Evolutionary conservation across 2,797 vertebrate genomes (phyloP).

Genomic region (Holocentrus rufus): DNA sequence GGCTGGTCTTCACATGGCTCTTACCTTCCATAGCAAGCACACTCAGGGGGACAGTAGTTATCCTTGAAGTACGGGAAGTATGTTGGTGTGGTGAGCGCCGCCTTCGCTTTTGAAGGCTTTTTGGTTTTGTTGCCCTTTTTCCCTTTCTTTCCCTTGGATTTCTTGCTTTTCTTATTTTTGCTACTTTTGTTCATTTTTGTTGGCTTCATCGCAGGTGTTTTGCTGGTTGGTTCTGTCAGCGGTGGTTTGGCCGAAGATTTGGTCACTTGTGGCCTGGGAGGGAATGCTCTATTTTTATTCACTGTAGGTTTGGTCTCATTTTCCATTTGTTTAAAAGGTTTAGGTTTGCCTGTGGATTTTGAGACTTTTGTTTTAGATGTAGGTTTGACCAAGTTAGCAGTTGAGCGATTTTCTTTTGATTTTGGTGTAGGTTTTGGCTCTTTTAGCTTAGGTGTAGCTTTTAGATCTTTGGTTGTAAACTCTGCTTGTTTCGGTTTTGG

Average conservation of each 20-base stretch:
- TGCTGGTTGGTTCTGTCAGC: not conserved
- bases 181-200: conserved; percentile 36
- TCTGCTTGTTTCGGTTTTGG: conserved; percentile 27
- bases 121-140: conserved; percentile 64
- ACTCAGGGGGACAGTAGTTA: conserved; percentile 73
- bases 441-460: not conserved
- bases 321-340: conserved; percentile 18
- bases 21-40: conserved; percentile 78
- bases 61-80: conserved; percentile 75
- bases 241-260: conserved; percentile 24
- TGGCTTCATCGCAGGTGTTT: conserved; percentile 18
- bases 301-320: conserved; percentile 23
- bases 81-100: conserved; percentile 10
- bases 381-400: not conserved
- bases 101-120: conserved; percentile 43
- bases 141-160: conserved; percentile 39
- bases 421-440: conserved; percentile 6
- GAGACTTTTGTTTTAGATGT: conserved; percentile 21
- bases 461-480: conserved; percentile 22
- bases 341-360: conserved; percentile 3
- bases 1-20: not conserved
- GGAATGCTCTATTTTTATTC: conserved; percentile 38
- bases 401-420: conserved; percentile 26
- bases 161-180: conserved; percentile 49
- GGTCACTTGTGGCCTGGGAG: conserved; percentile 20